Base-by-base conservation (phyloP, 2,888 invertebrate species). In the Ecdyonurus torrentis region DNA sequence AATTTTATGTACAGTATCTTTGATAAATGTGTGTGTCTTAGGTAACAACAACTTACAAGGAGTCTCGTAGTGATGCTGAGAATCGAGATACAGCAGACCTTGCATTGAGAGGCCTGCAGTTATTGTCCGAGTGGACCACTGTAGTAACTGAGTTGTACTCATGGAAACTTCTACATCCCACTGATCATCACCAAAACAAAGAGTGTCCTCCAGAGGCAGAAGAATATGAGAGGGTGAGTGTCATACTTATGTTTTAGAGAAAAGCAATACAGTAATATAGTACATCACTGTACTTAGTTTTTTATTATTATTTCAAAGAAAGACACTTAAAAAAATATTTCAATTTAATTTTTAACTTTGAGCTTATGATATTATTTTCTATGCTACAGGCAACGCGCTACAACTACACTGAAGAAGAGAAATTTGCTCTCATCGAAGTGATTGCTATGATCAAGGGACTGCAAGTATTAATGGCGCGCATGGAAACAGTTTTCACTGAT, bases 391-490 rank as follows among this genome's bases (percentile, higher is more conserved):
- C 96, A 0, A 97, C 96, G 0, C 83, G 96, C 7, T 99, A 98
- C 78, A 99, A 99, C 77, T 99, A 99, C 74, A 90, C 89, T 0
- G 89, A 91, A 1, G 95, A 94, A 70, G 99, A 99, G 77, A 99
- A 99, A 73, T 93, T 94, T 77, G 97, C 97, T 0, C 78, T 99
- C 69, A 96, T 99, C 66, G 97, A 98, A 78, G 93, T 97, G 20
- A 96, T 99, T 69, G 96, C 97, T 0, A 98, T 98, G 96, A 96
- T 99, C 70, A 99, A 99, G 75, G 97, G 97, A 0, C 80, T 99
- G 2, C 98, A 99, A 75, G 92, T 93, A 23, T 78, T 97, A 62
- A 93, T 99, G 91, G 90, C 95, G 1, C 81, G 95, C 53, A 97
- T 98, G 87, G 98, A 99, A 78, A 91, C 94, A 0, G 94, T 96